A percentile compares a stretch with the other conserved stretches of the same genome.
These are phyloP conservation scores for Castor canadensis DNA, from an alignment of 2,113 vertebrate species.

Conservation along the genomic window DNA sequence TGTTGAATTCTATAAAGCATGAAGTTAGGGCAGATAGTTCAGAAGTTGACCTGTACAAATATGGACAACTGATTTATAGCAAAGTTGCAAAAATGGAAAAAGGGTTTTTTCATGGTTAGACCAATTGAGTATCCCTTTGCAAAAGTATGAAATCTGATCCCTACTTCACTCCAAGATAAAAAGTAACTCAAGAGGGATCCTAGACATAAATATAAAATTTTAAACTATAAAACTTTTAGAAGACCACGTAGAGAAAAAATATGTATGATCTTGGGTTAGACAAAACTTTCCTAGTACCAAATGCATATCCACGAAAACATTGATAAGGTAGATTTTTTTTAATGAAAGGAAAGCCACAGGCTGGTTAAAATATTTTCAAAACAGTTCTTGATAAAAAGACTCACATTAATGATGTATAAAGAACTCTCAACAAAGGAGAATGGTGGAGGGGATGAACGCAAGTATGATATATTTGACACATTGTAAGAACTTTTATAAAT, in stretches of 20 bases:
- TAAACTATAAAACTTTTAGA: not conserved
- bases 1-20: not conserved
- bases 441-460: no score
- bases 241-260: not conserved
- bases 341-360: no score
- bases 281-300: not conserved
- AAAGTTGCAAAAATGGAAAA: not conserved
- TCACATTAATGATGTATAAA: no score
- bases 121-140: not conserved
- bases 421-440: no score
- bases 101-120: not conserved
- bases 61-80: not conserved
- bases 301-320: not conserved
- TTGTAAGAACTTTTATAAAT: no score
- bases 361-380: not conserved
- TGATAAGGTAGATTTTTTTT: not conserved
- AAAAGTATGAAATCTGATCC: not conserved
- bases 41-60: not conserved
- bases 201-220: not conserved
- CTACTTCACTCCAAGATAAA: not conserved
- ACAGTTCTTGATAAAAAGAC: no score
- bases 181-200: not conserved
- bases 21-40: not conserved
- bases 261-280: not conserved
- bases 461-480: no score